Conservation (phyloP, 2,888 invertebrate species). For the Nemotelus pantherinus region DNA sequence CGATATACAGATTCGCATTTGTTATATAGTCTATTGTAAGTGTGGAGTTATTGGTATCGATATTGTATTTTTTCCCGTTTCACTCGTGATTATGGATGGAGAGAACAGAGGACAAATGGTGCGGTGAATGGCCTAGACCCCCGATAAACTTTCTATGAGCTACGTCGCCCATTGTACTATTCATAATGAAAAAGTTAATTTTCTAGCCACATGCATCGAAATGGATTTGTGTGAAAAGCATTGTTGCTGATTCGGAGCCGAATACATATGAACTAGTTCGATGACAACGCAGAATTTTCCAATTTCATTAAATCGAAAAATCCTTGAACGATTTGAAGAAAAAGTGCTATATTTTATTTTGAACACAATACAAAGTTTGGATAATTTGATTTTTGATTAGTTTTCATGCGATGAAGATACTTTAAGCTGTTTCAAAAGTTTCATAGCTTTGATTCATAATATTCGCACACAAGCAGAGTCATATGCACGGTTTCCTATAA, state of each 20-base stretch:
- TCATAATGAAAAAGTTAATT: conserved; percentile 36
- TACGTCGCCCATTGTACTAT: conserved; percentile 16
- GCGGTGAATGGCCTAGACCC: conserved; percentile 40
- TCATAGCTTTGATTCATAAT: too few species aligned
- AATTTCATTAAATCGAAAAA: conserved; percentile 25
- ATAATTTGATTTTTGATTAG: too few species aligned
- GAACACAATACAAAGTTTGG: not conserved
- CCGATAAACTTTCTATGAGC: conserved; percentile 7
- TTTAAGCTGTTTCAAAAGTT: too few species aligned
- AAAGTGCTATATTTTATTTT: not conserved
- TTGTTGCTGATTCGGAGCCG: not conserved
- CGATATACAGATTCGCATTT: not conserved
- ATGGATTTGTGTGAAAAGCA: conserved; percentile 15
- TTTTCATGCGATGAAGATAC: too few species aligned
- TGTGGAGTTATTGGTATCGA: not conserved
- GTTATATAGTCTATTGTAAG: not conserved
- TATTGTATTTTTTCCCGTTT: too few species aligned
- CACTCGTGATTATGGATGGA: not conserved
- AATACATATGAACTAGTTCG: conserved; percentile 31
- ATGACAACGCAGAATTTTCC: conserved; percentile 36
- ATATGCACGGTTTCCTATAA: too few species aligned
- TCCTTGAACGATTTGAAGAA: conserved; percentile 5
- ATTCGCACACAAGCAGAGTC: too few species aligned
- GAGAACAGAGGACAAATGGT: not conserved
- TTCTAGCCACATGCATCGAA: conserved; percentile 16